A percentile compares a stretch with the other conserved stretches of the same genome.
phyloP scores from a whole-genome alignment of 1,140 invertebrate species.

The Drosophila azteca region DNA sequence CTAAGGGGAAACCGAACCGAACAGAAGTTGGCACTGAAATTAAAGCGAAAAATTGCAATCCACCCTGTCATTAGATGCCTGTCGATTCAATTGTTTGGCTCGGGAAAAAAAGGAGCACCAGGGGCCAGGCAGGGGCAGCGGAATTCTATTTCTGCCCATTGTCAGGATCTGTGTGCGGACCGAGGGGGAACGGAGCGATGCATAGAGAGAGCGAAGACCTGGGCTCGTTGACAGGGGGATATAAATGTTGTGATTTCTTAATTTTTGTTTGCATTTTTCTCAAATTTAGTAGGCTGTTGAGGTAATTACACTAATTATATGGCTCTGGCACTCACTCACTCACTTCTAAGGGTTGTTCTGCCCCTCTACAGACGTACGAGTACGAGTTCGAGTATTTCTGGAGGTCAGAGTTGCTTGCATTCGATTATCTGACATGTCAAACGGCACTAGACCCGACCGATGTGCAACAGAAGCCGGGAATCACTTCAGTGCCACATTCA shows the following conservation, averaged over 20 bases:
- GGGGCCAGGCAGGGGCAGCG: not conserved
- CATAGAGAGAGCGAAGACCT: not conserved
- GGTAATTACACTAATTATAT: slow-evolving; percentile 81
- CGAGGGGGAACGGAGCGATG: not conserved
- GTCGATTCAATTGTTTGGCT: slow-evolving; percentile 48
- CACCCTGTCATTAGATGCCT: slow-evolving; percentile 76
- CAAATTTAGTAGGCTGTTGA: slow-evolving; percentile 80
- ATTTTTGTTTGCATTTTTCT: slow-evolving; percentile 83
- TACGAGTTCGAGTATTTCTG: not conserved
- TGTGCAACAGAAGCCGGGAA: not conserved
- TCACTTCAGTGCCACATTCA: slow-evolving; percentile 26
- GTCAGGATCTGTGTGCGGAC: not conserved
- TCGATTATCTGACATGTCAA: slow-evolving; percentile 59
- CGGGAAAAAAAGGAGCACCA: slow-evolving; percentile 27
- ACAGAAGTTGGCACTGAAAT: slow-evolving; percentile 71
- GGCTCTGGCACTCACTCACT: slow-evolving; percentile 26
- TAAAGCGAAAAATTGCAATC: slow-evolving; percentile 72
- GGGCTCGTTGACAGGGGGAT: slow-evolving; percentile 73
- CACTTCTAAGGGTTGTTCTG: slow-evolving; percentile 56
- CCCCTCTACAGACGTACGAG: not conserved
- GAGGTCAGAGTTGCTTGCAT: slow-evolving; percentile 57
- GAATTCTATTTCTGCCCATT: slow-evolving; percentile 15
- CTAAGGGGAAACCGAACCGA: slow-evolving; percentile 26
- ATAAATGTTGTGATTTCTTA: slow-evolving; percentile 84
- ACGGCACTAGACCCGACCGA: slow-evolving; percentile 32